These are phyloP conservation scores for Hydrotaea diabolus DNA, from an alignment of 2,888 invertebrate species.

Conservation along the genomic window DNA sequence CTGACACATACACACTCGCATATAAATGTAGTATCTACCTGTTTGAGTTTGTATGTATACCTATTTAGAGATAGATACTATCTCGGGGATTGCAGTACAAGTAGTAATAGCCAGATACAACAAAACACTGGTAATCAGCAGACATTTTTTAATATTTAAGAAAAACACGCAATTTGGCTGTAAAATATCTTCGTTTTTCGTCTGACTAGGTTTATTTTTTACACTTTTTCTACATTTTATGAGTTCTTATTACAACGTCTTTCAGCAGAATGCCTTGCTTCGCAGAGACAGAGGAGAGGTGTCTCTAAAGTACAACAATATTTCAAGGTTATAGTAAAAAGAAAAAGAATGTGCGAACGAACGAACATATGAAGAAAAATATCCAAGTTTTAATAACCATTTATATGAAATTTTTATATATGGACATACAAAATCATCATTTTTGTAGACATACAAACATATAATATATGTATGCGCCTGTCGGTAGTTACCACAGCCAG, in stretches of 20 bases:
- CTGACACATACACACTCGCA: neutral
- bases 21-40: neutral
- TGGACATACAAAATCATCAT: neutral
- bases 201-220: too few relatives aligned
- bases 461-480: too few relatives aligned
- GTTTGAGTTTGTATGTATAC: too few relatives aligned
- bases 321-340: constrained; percentile 52
- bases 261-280: neutral
- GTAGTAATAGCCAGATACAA: neutral
- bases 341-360: neutral
- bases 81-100: neutral
- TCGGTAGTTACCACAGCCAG: too few relatives aligned
- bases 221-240: neutral
- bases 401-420: constrained; percentile 25
- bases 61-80: neutral
- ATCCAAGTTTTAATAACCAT: neutral
- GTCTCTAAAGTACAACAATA: constrained; percentile 4
- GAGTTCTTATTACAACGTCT: constrained; percentile 18
- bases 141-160: constrained; percentile 17
- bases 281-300: neutral
- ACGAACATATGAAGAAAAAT: neutral
- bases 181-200: neutral
- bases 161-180: constrained; percentile 40
- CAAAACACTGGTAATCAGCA: neutral
- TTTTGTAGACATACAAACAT: neutral